phyloP scores from a whole-genome alignment of 2,888 invertebrate species.

The Myopa testacea region DNA sequence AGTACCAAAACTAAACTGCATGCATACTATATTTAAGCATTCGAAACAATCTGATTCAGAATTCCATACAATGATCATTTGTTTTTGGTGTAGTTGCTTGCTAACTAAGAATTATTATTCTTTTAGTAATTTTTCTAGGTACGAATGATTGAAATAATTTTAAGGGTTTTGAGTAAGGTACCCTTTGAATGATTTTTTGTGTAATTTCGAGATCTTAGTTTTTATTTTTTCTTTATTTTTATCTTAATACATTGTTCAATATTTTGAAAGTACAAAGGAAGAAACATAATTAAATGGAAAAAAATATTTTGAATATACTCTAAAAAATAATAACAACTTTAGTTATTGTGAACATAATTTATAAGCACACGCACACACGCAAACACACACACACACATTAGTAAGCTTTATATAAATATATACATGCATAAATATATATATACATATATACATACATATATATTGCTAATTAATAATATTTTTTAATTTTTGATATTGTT shows the following conservation, averaged over 20 bases:
- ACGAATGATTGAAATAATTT: no score
- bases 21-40: no score
- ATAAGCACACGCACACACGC: constrained; percentile 28
- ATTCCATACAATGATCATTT: no score
- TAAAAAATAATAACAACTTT: constrained; percentile 15
- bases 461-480: constrained; percentile 17
- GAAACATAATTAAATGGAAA: neutral
- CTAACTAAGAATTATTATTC: no score
- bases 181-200: no score
- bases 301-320: neutral
- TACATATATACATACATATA: neutral
- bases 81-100: no score
- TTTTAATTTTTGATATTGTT: constrained; percentile 9
- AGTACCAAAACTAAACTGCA: no score
- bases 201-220: no score
- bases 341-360: constrained; percentile 29
- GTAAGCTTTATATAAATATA: constrained; percentile 13
- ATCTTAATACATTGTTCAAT: neutral
- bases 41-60: no score
- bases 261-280: neutral
- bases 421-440: constrained; percentile 15
- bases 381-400: constrained; percentile 18
- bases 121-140: no score
- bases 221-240: neutral
- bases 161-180: no score